Evolutionary conservation across 2,888 invertebrate genomes (phyloP).

Genomic region (Apantesis nais): DNA sequence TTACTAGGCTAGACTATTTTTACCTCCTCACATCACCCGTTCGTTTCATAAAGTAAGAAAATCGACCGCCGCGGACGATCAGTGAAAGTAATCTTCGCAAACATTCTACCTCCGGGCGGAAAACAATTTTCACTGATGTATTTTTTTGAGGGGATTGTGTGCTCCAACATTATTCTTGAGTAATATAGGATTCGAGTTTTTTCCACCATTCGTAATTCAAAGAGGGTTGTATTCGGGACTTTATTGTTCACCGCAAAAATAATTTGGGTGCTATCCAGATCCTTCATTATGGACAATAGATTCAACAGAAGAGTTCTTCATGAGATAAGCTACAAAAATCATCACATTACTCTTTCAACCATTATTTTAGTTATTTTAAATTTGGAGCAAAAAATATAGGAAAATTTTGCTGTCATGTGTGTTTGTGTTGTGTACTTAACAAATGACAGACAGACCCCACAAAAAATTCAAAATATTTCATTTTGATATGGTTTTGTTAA

Average conservation of each 20-base stretch:
- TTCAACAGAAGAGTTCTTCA: constrained; percentile 43
- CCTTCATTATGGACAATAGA: constrained; percentile 24
- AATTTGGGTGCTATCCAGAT: constrained; percentile 25
- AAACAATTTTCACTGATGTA: constrained; percentile 73
- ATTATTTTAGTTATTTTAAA: constrained; percentile 27
- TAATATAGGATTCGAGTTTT: constrained; percentile 46
- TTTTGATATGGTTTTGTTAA: background rate
- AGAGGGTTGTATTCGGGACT: constrained; percentile 27
- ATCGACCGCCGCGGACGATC: constrained; percentile 67
- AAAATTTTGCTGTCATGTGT: constrained; percentile 19
- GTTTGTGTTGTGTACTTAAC: constrained; percentile 23
- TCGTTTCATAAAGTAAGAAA: constrained; percentile 65
- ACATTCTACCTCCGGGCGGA: constrained; percentile 67
- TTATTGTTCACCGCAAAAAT: constrained; percentile 31
- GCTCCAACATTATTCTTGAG: constrained; percentile 44
- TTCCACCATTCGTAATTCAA: constrained; percentile 42
- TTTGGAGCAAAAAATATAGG: constrained; percentile 22
- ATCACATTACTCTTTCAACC: constrained; percentile 33
- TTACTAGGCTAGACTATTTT: no score
- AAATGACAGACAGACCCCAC: constrained; percentile 27
- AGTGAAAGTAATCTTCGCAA: constrained; percentile 70
- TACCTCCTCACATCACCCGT: constrained; percentile 58
- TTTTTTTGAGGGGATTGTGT: constrained; percentile 60
- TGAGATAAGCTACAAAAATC: constrained; percentile 46
- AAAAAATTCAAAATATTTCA: background rate